Evolutionary conservation across 2,797 vertebrate species (phyloP).

Genomic region (Oryzias sinensis): DNA sequence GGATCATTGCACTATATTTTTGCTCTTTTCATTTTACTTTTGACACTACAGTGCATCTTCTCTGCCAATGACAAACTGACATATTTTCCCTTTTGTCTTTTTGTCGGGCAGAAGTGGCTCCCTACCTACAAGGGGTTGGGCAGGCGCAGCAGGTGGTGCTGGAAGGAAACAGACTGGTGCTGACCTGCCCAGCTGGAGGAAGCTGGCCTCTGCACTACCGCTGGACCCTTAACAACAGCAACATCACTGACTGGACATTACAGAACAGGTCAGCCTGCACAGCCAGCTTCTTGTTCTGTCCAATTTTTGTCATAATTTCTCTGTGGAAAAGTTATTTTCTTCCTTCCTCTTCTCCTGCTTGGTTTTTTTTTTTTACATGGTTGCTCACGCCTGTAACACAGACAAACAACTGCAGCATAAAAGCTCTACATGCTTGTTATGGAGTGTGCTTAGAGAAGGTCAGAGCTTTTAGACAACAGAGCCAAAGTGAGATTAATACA

Average conservation of each 20-base stretch:
- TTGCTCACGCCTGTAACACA: slow-evolving; percentile 1
- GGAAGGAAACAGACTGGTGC: slow-evolving; percentile 93
- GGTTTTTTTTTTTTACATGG: not conserved
- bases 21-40: no score
- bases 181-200: slow-evolving; percentile 96
- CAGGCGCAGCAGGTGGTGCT: slow-evolving; percentile 87
- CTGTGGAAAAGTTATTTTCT: not conserved
- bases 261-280: slow-evolving; percentile 63
- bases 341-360: not conserved
- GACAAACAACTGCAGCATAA: slow-evolving; percentile 10
- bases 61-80: slow-evolving; percentile 9
- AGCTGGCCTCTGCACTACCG: slow-evolving; percentile 98
- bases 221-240: slow-evolving; percentile 89
- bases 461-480: slow-evolving; percentile 48
- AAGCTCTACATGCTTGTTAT: slow-evolving; percentile 29
- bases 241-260: slow-evolving; percentile 77
- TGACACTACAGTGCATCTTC: no score
- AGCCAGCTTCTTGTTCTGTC: slow-evolving; percentile 4
- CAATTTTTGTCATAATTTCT: not conserved
- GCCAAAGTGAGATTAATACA: slow-evolving; percentile 58
- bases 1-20: no score
- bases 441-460: slow-evolving; percentile 45
- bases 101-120: slow-evolving; percentile 79
- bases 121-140: slow-evolving; percentile 88
- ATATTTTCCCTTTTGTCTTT: slow-evolving; percentile 18